Evolutionary conservation across 2,888 invertebrate species (phyloP), one percentile per base, ranked within the genome.

Genomic region (Unio delphinus): DNA sequence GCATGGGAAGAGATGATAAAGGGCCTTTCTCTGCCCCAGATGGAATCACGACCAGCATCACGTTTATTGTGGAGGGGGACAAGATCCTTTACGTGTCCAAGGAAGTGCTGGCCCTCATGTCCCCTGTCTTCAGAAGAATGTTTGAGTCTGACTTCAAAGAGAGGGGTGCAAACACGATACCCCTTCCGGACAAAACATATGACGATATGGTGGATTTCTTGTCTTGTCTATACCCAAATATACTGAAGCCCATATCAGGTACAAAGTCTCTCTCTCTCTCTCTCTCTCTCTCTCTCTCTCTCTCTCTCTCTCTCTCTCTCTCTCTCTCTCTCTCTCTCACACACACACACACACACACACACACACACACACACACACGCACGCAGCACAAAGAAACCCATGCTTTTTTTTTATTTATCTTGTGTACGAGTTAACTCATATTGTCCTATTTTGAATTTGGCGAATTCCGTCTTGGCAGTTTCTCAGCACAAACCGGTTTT

Each of bases 141-240:
- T 78, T 81, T 66, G 74, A 77, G 55, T 69, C 75, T 7, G 78
- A 76, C 68, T 81, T 79, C 64, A 74, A 72, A 66, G 78, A 81
- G 62, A 65, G 77, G 34, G 66, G 61, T 26, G 75, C 78, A 23
- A 71, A 71, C 23, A 68, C 55, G 60, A 74, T 79, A 26, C 72
- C 73, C 23, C 69, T 80, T n/a, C 80, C 81, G 15, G 81, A 72
- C 6, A 79, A 81, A 61, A 64, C 55, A n/a, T 79, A 74, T 65
- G 69, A 59, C 6, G 76, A 81, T 55, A 67, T 79, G 45, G 69
- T 72, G 23, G 81, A 79, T 57, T 75, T 81, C 55, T 68, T 79
- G n/a, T 59, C 73, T 26, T 81, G 81, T 56, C 55, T 79, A 18
- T 79, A 76, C 57, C 81, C 81, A 2, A 74, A 77, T 60, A 74